phyloP scores from a whole-genome alignment of 2,113 vertebrate genomes.

The Variabilichromis moorii region DNA sequence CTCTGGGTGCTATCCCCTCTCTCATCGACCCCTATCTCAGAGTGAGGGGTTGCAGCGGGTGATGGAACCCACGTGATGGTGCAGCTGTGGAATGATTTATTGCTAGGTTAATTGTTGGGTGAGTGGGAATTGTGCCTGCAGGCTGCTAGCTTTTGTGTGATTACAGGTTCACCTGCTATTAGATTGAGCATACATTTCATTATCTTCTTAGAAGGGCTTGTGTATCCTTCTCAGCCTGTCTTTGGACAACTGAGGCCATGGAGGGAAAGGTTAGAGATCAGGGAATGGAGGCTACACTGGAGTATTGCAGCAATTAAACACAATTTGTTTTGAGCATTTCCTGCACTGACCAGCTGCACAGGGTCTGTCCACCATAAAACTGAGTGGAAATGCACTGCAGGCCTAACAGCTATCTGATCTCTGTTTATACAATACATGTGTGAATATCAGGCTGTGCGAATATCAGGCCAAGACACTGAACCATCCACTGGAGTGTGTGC shows the following conservation, averaged over 20 bases:
- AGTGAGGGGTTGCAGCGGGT: conserved; percentile 11
- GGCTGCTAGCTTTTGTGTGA: conserved; percentile 31
- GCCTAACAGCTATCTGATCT: not conserved
- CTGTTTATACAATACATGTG: not conserved
- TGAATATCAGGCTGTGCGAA: not conserved
- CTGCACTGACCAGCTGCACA: conserved; percentile 29
- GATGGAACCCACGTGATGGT: conserved; percentile 45
- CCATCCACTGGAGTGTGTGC: not conserved
- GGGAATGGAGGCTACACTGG: not conserved
- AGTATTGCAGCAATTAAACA: conserved; percentile 12
- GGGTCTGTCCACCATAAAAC: not conserved
- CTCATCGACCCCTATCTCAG: conserved; percentile 33
- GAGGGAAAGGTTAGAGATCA: not conserved
- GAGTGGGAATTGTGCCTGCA: conserved; percentile 26
- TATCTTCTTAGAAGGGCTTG: conserved; percentile 33
- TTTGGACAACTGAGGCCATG: not conserved
- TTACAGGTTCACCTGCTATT: conserved; percentile 50
- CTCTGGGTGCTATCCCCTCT: conserved; percentile 40
- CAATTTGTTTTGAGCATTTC: conserved; percentile 33
- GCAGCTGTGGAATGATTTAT: conserved; percentile 63
- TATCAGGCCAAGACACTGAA: not conserved
- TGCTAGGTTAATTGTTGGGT: conserved; percentile 49
- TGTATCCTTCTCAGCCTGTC: not conserved
- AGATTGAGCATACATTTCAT: conserved; percentile 39
- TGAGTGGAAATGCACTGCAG: not conserved